Conservation (phyloP, 2,113 vertebrate genomes). For the Takifugu flavidus region DNA sequence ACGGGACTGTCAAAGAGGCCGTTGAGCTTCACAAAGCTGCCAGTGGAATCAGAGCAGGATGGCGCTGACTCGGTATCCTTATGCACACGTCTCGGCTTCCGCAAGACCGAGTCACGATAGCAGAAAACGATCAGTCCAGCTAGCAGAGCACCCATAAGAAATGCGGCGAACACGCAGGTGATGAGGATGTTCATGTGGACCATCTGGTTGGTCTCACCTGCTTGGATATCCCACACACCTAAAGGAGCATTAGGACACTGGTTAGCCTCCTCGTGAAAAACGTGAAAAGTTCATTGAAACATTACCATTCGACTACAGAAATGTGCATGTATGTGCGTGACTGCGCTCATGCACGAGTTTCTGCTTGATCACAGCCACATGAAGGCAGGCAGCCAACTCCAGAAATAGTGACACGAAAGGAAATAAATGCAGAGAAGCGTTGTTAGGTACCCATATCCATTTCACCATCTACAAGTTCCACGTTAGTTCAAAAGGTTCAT, state of each 20-base stretch:
- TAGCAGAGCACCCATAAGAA: constrained; percentile 93
- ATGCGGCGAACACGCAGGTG: constrained; percentile 95
- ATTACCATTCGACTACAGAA: constrained; percentile 28
- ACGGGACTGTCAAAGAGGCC: constrained; percentile 94
- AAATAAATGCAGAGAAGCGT: constrained; percentile 35
- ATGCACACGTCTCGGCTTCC: constrained; percentile 88
- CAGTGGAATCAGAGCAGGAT: constrained; percentile 91
- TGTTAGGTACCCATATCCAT: constrained; percentile 60
- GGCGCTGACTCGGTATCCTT: constrained; percentile 92
- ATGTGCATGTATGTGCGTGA: constrained; percentile 37
- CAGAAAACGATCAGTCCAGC: constrained; percentile 95
- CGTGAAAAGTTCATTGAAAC: constrained; percentile 9
- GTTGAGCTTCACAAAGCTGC: constrained; percentile 93
- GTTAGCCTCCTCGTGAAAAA: constrained; percentile 39
- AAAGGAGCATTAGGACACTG: constrained; percentile 48
- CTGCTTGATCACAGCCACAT: constrained; percentile 29
- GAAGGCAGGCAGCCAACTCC: constrained; percentile 23
- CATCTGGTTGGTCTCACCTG: constrained; percentile 94
- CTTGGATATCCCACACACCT: constrained; percentile 90
- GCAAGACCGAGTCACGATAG: constrained; percentile 87
- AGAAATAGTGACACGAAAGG: neutral
- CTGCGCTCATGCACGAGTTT: constrained; percentile 54
- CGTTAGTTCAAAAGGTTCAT: too few relatives aligned
- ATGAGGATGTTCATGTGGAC: constrained; percentile 99
- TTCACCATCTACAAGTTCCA: constrained; percentile 36